phyloP scores from a whole-genome alignment of 2,888 invertebrate genomes.

The Melinaea menophilus region DNA sequence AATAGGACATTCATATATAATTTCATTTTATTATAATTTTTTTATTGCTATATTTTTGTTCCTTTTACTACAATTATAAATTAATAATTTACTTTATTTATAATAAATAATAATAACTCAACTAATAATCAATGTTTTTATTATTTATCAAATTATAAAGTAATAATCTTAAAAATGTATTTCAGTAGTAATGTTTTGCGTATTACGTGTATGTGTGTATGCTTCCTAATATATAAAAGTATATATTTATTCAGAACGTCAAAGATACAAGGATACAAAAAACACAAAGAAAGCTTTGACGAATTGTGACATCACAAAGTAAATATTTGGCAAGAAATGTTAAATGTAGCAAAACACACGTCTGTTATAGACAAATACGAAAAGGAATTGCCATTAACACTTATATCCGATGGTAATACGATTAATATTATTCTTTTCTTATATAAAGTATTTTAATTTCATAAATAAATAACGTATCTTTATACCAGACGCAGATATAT shows the following conservation, averaged over 20 bases:
- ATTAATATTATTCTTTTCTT: background rate
- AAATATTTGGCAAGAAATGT: conserved; percentile 52
- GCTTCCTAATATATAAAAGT: too few relatives aligned
- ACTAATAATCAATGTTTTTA: too few relatives aligned
- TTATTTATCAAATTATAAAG: too few relatives aligned
- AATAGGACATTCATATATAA: background rate
- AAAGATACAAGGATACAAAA: conserved; percentile 57
- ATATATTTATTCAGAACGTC: conserved; percentile 48
- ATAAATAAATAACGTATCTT: too few relatives aligned
- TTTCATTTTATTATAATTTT: background rate
- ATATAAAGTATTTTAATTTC: background rate
- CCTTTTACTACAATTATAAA: background rate
- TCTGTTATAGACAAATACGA: background rate
- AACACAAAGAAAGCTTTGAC: conserved; percentile 65
- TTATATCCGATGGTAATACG: background rate
- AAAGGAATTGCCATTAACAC: conserved; percentile 2
- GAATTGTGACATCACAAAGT: conserved; percentile 59
- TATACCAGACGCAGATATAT: conserved; percentile 19
- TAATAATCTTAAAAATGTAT: too few relatives aligned
- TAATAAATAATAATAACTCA: too few relatives aligned
- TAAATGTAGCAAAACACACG: background rate
- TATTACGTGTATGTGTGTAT: too few relatives aligned
- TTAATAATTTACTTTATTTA: background rate
- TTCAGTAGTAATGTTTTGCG: too few relatives aligned
- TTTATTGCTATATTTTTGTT: background rate